These are phyloP conservation scores for Pleuronectes platessa DNA, from an alignment of 2,113 vertebrate species.

Conservation along the genomic window DNA sequence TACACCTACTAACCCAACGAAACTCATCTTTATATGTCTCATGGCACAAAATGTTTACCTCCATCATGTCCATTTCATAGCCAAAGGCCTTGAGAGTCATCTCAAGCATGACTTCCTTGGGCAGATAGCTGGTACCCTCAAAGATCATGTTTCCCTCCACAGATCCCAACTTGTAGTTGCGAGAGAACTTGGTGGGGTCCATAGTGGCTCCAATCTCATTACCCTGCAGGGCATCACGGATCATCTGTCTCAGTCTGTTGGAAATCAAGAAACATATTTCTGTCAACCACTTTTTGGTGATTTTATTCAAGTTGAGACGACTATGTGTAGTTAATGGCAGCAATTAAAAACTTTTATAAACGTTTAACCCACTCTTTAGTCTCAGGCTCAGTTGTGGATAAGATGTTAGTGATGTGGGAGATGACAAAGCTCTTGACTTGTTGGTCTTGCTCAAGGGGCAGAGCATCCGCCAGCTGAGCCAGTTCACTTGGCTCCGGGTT, in stretches of 20 bases:
- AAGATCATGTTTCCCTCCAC: constrained; percentile 92
- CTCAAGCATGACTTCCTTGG: constrained; percentile 93
- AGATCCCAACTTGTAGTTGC: constrained; percentile 88
- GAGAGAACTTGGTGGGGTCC: constrained; percentile 88
- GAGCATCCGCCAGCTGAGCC: constrained; percentile 73
- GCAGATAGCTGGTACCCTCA: constrained; percentile 87
- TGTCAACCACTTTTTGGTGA: too few species aligned
- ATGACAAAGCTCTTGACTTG: constrained; percentile 92
- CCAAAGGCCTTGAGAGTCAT: constrained; percentile 89
- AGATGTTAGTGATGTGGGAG: constrained; percentile 91
- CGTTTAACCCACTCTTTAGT: constrained; percentile 75
- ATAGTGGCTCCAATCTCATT: constrained; percentile 80
- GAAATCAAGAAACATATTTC: neutral
- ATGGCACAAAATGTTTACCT: constrained; percentile 82
- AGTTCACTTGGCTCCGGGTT: constrained; percentile 84
- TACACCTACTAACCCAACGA: neutral
- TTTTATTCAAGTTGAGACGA: too few species aligned
- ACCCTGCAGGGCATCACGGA: constrained; percentile 84
- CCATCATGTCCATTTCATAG: constrained; percentile 87
- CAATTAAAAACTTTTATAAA: too few species aligned
- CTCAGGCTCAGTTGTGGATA: constrained; percentile 83
- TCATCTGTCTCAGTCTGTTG: constrained; percentile 83
- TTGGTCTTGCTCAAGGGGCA: constrained; percentile 80
- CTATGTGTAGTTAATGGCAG: too few species aligned
- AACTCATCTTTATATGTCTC: neutral